A percentile compares a stretch with the other conserved stretches of the same genome.
These are phyloP conservation scores for Myripristis jacobus DNA, from an alignment of 2,797 vertebrate genomes.

Conservation along the genomic window DNA sequence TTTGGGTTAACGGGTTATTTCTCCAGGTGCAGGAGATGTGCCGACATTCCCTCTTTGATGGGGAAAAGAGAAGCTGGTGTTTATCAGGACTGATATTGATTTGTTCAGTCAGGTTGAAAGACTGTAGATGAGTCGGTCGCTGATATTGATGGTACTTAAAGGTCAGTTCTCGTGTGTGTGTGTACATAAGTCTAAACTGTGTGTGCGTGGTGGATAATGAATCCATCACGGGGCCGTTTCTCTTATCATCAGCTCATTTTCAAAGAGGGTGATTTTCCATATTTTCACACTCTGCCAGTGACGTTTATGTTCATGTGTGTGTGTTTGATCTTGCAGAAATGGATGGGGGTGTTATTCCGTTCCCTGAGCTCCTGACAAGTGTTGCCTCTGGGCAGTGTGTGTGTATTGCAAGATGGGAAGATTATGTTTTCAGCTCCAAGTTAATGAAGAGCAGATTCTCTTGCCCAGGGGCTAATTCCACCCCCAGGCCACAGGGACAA, in stretches of 20 bases:
- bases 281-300: neutral
- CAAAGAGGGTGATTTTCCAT: conserved; percentile 34
- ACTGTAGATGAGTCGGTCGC: conserved; percentile 12
- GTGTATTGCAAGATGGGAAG: no score
- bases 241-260: conserved; percentile 35
- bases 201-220: conserved; percentile 30
- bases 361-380: conserved; percentile 22
- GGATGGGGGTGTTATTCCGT: conserved; percentile 39
- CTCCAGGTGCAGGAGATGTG: neutral
- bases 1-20: neutral
- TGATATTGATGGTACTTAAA: conserved; percentile 38
- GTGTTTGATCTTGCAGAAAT: conserved; percentile 52
- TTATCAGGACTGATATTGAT: conserved; percentile 16
- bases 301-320: conserved; percentile 2
- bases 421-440: neutral
- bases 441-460: conserved; percentile 7
- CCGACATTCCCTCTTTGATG: neutral
- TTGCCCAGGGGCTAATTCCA: conserved; percentile 16
- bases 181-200: conserved; percentile 16
- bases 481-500: conserved; percentile 21
- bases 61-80: no score
- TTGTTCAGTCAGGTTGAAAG: conserved; percentile 17
- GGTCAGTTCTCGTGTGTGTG: conserved; percentile 21
- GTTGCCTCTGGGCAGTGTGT: conserved; percentile 32
- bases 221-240: neutral